Percentiles rank a stretch among this genome's conserved stretches.
Evolutionary conservation across 92 coral and sea anemone species (phyloP).

Genomic region (Muricea muricata): DNA sequence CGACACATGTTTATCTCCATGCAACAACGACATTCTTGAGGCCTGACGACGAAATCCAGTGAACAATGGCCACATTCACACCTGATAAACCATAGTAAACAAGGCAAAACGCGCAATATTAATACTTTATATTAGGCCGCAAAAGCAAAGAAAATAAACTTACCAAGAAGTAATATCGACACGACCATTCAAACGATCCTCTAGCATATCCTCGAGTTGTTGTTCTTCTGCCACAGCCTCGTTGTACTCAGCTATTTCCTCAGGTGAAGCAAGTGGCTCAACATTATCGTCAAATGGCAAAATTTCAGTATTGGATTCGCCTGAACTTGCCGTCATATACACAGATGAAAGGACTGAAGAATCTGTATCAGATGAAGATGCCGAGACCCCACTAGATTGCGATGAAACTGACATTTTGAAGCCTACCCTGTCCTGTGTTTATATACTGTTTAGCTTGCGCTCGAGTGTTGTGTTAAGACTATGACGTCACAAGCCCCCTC

Average conservation of each 20-base stretch:
- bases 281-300: neutral
- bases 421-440: neutral
- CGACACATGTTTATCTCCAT: too few species aligned
- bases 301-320: neutral
- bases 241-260: too few species aligned
- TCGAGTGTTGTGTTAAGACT: neutral
- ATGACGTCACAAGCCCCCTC: too few species aligned
- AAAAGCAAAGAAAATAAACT: neutral
- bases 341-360: neutral
- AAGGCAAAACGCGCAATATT: too few species aligned
- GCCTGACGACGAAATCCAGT: too few species aligned
- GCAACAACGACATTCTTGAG: too few species aligned
- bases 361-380: neutral
- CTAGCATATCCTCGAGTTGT: neutral
- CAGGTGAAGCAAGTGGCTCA: constrained; percentile 25
- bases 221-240: too few species aligned
- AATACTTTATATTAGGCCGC: too few species aligned
- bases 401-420: constrained; percentile 9
- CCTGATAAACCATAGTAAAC: too few species aligned
- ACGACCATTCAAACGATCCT: neutral
- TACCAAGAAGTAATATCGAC: constrained; percentile 25
- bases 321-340: neutral
- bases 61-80: too few species aligned
- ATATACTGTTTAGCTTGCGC: neutral
- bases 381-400: neutral